Conservation (phyloP, 2,797 vertebrate genomes). For the Enteromius trimaculatus region DNA sequence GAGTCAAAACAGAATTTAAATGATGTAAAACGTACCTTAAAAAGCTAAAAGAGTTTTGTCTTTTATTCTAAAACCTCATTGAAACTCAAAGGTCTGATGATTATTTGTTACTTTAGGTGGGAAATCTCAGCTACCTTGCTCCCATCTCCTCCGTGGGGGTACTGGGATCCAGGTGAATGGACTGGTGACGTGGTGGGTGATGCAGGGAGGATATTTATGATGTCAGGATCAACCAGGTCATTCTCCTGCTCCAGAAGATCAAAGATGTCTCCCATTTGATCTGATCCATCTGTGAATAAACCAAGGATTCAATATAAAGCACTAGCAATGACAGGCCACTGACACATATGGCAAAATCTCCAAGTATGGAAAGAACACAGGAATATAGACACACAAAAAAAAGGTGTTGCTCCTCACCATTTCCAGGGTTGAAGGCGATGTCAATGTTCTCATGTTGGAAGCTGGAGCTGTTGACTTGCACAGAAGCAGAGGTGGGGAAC, state of each 20-base stretch:
- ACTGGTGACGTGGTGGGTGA: conserved; percentile 92
- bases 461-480: conserved; percentile 92
- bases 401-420: conserved; percentile 78
- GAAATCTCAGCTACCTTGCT: conserved; percentile 83
- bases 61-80: background rate
- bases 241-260: conserved; percentile 93
- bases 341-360: background rate
- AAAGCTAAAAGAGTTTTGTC: background rate
- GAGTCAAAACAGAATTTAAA: background rate
- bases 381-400: background rate
- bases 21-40: background rate
- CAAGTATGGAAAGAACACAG: background rate
- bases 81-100: no score
- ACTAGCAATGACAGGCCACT: background rate
- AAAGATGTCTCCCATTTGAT: conserved; percentile 89
- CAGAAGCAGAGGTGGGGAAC: conserved; percentile 94
- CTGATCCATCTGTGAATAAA: conserved; percentile 82
- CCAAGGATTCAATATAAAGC: background rate
- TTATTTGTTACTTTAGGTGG: background rate
- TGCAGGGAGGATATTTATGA: conserved; percentile 91
- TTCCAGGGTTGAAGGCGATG: conserved; percentile 93
- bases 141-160: conserved; percentile 91
- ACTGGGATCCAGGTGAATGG: conserved; percentile 95
- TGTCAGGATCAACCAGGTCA: conserved; percentile 91
- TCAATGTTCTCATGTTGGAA: conserved; percentile 95